Conservation (phyloP, 2,797 vertebrate species). For the Falco berigora region DNA sequence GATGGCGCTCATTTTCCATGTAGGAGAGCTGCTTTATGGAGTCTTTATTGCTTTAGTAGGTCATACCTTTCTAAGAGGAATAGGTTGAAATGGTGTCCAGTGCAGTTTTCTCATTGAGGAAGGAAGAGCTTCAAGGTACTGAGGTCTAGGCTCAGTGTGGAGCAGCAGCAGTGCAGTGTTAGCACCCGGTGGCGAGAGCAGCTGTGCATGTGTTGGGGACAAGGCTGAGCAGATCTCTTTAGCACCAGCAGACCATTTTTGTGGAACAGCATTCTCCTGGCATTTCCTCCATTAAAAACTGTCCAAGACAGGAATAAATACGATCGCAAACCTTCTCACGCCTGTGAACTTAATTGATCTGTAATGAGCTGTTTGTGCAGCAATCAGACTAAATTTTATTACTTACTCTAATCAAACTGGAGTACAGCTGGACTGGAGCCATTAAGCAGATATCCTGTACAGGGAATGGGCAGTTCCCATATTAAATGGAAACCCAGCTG, state of each 20-base stretch:
- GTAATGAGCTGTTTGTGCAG: neutral
- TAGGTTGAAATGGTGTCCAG: neutral
- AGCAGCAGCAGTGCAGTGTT: neutral
- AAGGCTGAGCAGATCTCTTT: neutral
- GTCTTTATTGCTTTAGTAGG: neutral
- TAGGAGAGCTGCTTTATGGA: neutral
- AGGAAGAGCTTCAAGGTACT: neutral
- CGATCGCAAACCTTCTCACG: neutral
- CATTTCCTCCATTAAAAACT: neutral
- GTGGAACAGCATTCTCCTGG: neutral
- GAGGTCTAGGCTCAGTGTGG: neutral
- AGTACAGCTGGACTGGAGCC: neutral
- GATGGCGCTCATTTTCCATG: neutral
- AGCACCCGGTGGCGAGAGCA: neutral
- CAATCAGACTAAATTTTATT: neutral
- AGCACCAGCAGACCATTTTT: neutral
- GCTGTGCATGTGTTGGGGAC: accelerated
- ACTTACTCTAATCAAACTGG: neutral
- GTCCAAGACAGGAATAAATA: neutral
- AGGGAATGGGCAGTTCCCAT: neutral
- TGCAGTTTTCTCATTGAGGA: neutral
- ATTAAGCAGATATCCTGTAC: neutral
- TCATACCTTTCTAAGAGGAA: neutral
- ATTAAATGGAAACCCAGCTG: neutral
- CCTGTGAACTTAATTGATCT: neutral